These are phyloP conservation scores for Calcarius lapponicus DNA, from an alignment of 2,797 vertebrate species.

Conservation along the genomic window DNA sequence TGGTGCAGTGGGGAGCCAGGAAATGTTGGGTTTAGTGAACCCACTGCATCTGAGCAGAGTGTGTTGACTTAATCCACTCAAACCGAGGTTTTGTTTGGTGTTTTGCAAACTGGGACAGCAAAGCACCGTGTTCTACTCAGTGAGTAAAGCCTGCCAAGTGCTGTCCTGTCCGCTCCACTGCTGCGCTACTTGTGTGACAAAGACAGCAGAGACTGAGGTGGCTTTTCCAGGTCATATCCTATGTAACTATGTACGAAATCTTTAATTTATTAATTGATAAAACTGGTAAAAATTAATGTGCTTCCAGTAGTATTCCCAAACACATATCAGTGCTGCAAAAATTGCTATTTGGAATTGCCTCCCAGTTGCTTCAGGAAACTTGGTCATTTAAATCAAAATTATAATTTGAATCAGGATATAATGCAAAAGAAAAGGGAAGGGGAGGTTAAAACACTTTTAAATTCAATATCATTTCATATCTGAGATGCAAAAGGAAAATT, in stretches of 20 bases:
- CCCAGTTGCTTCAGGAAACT: neutral
- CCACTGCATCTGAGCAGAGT: neutral
- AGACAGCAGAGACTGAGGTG: neutral
- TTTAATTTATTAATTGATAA: neutral
- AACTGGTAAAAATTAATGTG: neutral
- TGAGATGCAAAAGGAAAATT: neutral
- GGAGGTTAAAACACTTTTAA: neutral
- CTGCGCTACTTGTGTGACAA: neutral
- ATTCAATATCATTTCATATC: neutral
- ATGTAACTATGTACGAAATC: neutral
- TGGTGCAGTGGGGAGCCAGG: neutral
- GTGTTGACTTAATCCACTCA: neutral
- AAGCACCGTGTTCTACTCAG: neutral
- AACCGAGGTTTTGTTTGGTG: neutral
- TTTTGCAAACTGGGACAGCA: neutral
- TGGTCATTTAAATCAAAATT: neutral
- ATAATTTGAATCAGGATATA: neutral
- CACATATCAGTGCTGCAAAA: neutral
- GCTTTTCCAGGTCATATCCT: neutral
- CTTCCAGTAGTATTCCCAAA: neutral
- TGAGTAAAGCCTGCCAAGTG: neutral
- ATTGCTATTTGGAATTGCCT: neutral
- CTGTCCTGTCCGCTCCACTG: neutral
- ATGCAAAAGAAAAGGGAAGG: neutral
- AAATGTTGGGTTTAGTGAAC: neutral